A percentile compares a stretch with the other conserved stretches of the same genome.
Evolutionary conservation across 2,888 invertebrate genomes (phyloP).

Genomic region (Dione juno): DNA sequence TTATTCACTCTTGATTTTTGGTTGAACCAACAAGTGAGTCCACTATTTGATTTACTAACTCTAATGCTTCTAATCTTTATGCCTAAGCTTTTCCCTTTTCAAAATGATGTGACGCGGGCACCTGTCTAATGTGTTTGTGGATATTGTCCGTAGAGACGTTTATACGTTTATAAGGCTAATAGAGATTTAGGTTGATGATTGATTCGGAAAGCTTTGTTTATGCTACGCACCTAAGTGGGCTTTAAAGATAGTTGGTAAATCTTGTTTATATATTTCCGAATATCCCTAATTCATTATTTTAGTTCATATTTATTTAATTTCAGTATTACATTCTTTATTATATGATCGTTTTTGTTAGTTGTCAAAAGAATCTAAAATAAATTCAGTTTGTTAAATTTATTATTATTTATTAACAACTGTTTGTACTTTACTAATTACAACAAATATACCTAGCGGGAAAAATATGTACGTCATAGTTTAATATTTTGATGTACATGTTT

Average conservation of each 20-base stretch:
- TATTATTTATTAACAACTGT: too few relatives aligned
- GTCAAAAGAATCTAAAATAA: too few relatives aligned
- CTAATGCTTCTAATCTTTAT: conserved; percentile 73
- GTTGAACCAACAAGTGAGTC: conserved; percentile 68
- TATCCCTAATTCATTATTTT: not conserved
- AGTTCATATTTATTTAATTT: not conserved
- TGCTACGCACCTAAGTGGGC: not conserved
- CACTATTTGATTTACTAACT: conserved; percentile 76
- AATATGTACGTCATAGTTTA: too few relatives aligned
- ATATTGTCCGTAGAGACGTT: conserved; percentile 59
- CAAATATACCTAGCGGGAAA: too few relatives aligned
- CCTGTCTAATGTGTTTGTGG: conserved; percentile 53
- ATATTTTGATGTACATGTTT: too few relatives aligned
- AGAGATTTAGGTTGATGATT: conserved; percentile 64
- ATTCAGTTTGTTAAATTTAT: too few relatives aligned
- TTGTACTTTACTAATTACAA: too few relatives aligned
- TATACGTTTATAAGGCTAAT: conserved; percentile 50
- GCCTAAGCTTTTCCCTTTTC: conserved; percentile 74
- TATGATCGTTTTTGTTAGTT: too few relatives aligned
- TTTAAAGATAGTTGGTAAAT: not conserved
- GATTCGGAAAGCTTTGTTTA: conserved; percentile 56
- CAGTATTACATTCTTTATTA: not conserved
- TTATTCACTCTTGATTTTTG: conserved; percentile 61
- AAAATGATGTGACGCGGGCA: conserved; percentile 71
- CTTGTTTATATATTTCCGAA: not conserved